phyloP scores from a whole-genome alignment of 2,888 invertebrate species.

The Agrochola lychnidis region DNA sequence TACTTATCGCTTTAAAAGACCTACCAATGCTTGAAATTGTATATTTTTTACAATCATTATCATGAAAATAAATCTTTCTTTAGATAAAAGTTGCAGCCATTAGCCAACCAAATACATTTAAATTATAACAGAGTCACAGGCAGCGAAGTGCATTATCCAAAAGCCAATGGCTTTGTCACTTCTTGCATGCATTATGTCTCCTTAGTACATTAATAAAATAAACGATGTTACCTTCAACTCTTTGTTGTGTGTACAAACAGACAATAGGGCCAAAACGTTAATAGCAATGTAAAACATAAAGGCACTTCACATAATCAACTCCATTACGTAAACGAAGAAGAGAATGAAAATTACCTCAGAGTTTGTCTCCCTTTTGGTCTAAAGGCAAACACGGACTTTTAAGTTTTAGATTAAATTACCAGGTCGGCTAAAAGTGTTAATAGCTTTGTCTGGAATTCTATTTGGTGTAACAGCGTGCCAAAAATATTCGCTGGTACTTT shows the following conservation, averaged over 20 bases:
- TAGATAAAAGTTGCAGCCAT: not conserved
- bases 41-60: not conserved
- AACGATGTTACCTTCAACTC: not conserved
- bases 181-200: not conserved
- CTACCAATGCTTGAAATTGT: not conserved
- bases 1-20: not conserved
- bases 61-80: not conserved
- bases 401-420: conserved; percentile 43
- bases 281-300: conserved; percentile 18
- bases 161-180: not conserved
- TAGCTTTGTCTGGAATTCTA: conserved; percentile 31
- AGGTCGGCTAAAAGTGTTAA: conserved; percentile 26
- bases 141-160: no score
- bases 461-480: conserved; percentile 5
- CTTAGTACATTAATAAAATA: not conserved
- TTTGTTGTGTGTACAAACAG: not conserved
- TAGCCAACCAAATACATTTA: not conserved
- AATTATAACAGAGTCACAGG: not conserved
- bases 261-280: conserved; percentile 2
- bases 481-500: not conserved
- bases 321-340: conserved; percentile 34
- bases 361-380: conserved; percentile 28
- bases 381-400: conserved; percentile 14
- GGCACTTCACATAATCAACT: conserved; percentile 25
- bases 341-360: conserved; percentile 24